Base-by-base conservation (phyloP, 2,888 invertebrate species). In the Ectemnius continuus region DNA sequence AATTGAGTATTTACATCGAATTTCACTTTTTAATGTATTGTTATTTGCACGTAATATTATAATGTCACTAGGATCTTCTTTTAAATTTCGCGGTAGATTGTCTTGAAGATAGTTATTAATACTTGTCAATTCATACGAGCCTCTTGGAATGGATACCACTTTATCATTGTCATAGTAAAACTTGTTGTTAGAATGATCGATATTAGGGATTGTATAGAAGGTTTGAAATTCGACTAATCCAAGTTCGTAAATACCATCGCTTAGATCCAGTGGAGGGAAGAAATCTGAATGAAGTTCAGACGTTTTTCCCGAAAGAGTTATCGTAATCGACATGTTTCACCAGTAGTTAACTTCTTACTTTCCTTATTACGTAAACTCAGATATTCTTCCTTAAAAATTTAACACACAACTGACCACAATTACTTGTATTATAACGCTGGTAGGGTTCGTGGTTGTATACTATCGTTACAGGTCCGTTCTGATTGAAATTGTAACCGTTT, bases 21-120 rank as follows among this genome's bases (percentile, higher is more conserved):
- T 26, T 8, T 64, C 26, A 52, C 61, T 61, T 16, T 46, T 56
- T 56, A 64, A 23, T 4, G 18, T 64, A 11, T 64, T 64, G 3
- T 48, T 52, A 4, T 56, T 64, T 2, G 56, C 56, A 18, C 64
- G 45, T 52, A 61, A 18, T n/a, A 45, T 45, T 48, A 48, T 13
- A 14, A 48, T 6, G 16, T 48, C 48, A 16, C 48, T 48, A 48
- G 4, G 48, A 14, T 48, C 48, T 2, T 48, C 48, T 6, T 48
- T 48, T 4, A 11, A 2, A 14, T 48, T 11, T 48, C 48, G 48
- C 3, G 16, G 48, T 14, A 48, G 4, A 48, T 48, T 8, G 0
- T 48, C 48, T 6, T 48, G 48, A 48, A 48, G 48, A 6, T 48
- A 48, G 48, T 48, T 48, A 14, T 14, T 13, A 14, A 63, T 52